Evolutionary conservation across 1,140 invertebrate species (phyloP).

Genomic region (Zaprionus davidi): DNA sequence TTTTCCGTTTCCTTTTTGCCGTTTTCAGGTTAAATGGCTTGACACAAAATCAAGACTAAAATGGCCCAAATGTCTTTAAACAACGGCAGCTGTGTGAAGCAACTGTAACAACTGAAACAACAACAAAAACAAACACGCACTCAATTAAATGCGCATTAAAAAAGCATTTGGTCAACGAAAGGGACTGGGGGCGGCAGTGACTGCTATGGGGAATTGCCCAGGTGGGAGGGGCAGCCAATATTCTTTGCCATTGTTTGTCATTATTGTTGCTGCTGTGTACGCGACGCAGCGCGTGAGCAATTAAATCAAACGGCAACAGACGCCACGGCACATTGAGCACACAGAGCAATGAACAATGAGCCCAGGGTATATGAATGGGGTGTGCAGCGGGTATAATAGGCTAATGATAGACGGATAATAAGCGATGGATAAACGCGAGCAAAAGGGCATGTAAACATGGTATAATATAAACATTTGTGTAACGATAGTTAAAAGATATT

Average conservation of each 20-base stretch:
- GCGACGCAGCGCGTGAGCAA: conserved; percentile 64
- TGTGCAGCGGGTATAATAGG: conserved; percentile 17
- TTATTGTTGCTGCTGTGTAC: conserved; percentile 31
- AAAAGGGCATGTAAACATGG: too few species aligned
- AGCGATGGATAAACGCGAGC: background rate
- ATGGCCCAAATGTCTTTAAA: conserved; percentile 16
- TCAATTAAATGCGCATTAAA: conserved; percentile 82
- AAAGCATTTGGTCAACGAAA: conserved; percentile 59
- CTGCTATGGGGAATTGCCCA: conserved; percentile 22
- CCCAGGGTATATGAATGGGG: conserved; percentile 20
- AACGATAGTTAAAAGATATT: too few species aligned
- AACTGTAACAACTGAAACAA: conserved; percentile 15
- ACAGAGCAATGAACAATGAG: conserved; percentile 35
- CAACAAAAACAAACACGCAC: conserved; percentile 57
- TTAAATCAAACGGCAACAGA: conserved; percentile 79
- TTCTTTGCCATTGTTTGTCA: conserved; percentile 30
- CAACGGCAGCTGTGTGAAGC: background rate
- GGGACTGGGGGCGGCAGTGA: background rate
- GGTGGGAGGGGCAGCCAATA: conserved; percentile 32
- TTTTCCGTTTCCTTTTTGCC: background rate
- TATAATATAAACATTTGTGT: too few species aligned
- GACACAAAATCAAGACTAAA: conserved; percentile 55
- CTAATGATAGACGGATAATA: background rate
- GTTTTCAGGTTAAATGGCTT: conserved; percentile 72
- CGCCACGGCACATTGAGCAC: conserved; percentile 73